Conservation (phyloP, 2,888 invertebrate genomes). For the Anaspis maculata region DNA sequence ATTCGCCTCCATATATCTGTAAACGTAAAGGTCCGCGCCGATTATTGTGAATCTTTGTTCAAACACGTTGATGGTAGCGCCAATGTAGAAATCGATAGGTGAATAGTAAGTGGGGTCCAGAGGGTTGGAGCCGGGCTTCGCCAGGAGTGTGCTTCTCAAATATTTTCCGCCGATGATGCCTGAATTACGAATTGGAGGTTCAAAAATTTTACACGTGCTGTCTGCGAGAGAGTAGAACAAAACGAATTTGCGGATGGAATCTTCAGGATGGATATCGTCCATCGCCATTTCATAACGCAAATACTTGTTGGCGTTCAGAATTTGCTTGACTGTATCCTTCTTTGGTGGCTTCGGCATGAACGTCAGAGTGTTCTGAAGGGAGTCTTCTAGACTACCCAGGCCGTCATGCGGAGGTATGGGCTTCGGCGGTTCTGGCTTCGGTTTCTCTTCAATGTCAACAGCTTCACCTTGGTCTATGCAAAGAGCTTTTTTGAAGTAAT, state of each 20-base stretch:
- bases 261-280: constrained; percentile 73
- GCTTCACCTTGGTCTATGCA: constrained; percentile 41
- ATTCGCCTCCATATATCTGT: constrained; percentile 66
- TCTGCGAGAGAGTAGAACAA: constrained; percentile 68
- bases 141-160: constrained; percentile 55
- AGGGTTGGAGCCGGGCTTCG: constrained; percentile 60
- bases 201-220: constrained; percentile 66
- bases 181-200: constrained; percentile 63
- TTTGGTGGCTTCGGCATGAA: constrained; percentile 64
- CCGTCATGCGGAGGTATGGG: constrained; percentile 61
- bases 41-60: constrained; percentile 67
- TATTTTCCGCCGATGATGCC: constrained; percentile 73
- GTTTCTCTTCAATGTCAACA: constrained; percentile 29
- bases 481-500: constrained; percentile 50
- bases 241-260: constrained; percentile 65
- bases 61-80: constrained; percentile 63
- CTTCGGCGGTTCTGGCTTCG: constrained; percentile 23
- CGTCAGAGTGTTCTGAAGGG: constrained; percentile 62
- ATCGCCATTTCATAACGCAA: constrained; percentile 60
- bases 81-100: constrained; percentile 72
- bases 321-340: constrained; percentile 66
- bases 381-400: constrained; percentile 70
- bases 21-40: constrained; percentile 53
- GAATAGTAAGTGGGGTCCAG: constrained; percentile 69
- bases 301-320: constrained; percentile 60